Percentiles rank a stretch among this genome's conserved stretches.
These are phyloP conservation scores for Passer domesticus DNA, from an alignment of 2,113 vertebrate species.

Conservation along the genomic window DNA sequence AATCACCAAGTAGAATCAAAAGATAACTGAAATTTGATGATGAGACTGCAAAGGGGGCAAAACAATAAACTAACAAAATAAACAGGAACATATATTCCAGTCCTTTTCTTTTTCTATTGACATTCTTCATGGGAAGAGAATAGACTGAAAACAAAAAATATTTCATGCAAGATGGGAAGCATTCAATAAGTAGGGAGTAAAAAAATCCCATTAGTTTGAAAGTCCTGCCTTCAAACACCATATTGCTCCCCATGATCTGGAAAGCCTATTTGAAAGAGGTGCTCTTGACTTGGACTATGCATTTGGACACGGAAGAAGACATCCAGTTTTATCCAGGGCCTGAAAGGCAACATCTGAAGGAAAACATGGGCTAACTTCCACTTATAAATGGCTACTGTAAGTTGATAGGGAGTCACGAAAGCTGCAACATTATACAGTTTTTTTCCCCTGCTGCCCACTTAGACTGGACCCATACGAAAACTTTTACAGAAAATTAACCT, in stretches of 20 bases:
- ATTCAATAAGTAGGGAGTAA: not conserved
- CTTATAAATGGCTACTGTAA: fast-evolving
- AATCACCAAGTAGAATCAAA: not conserved
- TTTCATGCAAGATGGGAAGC: not conserved
- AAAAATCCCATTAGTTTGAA: fast-evolving
- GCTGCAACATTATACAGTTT: not conserved
- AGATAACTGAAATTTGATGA: not conserved
- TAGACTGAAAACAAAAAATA: not conserved
- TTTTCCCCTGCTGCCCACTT: not conserved
- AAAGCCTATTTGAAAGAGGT: not conserved
- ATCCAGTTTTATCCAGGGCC: not conserved
- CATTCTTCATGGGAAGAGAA: not conserved
- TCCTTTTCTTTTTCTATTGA: not conserved
- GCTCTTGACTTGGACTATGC: not conserved
- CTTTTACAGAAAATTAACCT: not conserved
- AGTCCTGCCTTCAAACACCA: not conserved
- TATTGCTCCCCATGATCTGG: not conserved
- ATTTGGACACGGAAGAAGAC: not conserved
- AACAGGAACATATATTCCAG: not conserved
- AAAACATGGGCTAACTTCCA: not conserved
- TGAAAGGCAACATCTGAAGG: not conserved
- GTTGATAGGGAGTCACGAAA: not conserved
- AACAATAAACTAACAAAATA: not conserved
- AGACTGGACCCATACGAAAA: not conserved
- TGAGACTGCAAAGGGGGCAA: not conserved